Evolutionary conservation across 2,113 vertebrate species (phyloP).

Genomic region (Apistogramma diplotaenia): DNA sequence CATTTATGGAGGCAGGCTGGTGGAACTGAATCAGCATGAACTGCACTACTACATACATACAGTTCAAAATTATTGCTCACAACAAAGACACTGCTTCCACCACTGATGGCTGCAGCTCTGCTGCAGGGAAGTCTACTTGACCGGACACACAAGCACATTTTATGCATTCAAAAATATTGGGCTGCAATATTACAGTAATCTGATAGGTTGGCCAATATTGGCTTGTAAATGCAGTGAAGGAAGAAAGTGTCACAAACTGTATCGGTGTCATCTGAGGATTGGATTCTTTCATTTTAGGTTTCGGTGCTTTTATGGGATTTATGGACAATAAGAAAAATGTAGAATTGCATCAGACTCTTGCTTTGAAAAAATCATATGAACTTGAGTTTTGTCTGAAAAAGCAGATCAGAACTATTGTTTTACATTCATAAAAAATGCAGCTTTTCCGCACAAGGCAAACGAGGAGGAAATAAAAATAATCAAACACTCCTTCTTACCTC

Average conservation of each 20-base stretch:
- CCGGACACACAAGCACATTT: background rate
- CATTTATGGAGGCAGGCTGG: background rate
- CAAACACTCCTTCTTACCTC: no score
- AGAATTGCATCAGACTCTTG: background rate
- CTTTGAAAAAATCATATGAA: background rate
- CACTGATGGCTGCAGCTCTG: rapidly evolving
- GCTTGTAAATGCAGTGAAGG: background rate
- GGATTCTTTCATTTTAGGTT: background rate
- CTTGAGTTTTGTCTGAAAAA: background rate
- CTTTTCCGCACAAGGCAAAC: no score
- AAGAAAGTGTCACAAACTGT: background rate
- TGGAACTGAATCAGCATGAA: background rate
- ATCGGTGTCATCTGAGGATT: background rate
- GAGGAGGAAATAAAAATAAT: background rate
- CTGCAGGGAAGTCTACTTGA: no score
- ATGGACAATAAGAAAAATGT: background rate
- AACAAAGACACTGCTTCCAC: rapidly evolving
- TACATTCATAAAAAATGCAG: background rate
- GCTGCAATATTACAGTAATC: background rate
- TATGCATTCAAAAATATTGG: background rate
- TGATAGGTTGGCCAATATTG: background rate
- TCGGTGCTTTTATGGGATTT: background rate
- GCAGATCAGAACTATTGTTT: background rate
- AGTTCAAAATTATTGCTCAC: background rate
- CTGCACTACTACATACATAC: background rate